A percentile compares a stretch with the other conserved stretches of the same genome.
These are phyloP conservation scores for Spodoptera littoralis DNA, from an alignment of 2,888 invertebrate species.

Conservation along the genomic window DNA sequence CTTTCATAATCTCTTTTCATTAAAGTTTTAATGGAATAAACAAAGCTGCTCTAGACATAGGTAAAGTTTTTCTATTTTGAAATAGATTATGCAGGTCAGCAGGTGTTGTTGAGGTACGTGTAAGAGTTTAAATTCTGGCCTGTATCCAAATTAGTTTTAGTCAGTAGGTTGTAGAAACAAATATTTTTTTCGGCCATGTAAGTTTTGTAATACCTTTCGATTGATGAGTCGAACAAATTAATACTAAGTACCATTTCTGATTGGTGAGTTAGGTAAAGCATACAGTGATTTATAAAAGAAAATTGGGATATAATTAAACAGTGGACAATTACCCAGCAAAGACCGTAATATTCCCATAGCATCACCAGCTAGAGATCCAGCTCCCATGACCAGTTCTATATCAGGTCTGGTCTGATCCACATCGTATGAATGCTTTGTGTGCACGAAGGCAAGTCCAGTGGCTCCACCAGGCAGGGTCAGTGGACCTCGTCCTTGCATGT, in stretches of 20 bases:
- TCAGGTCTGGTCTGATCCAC: conserved; percentile 93
- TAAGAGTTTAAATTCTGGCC: no score
- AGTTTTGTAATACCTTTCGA: no score
- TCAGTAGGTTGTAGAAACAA: no score
- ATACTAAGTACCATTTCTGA: no score
- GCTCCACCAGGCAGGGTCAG: conserved; percentile 94
- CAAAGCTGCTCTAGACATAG: conserved; percentile 16
- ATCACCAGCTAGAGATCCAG: conserved; percentile 93
- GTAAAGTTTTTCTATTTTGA: conserved; percentile 1
- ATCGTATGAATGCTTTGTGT: conserved; percentile 89
- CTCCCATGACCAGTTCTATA: conserved; percentile 94
- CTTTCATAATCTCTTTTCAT: conserved; percentile 25
- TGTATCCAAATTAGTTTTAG: no score
- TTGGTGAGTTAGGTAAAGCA: no score
- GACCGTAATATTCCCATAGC: conserved; percentile 90
- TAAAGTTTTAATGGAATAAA: conserved; percentile 34
- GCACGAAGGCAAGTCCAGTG: conserved; percentile 92
- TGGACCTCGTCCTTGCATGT: conserved; percentile 91
- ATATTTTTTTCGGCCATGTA: no score
- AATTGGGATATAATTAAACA: no score
- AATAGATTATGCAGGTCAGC: conserved; percentile 3
- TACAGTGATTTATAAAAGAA: no score
- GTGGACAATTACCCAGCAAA: conserved; percentile 85
- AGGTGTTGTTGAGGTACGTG: background rate
- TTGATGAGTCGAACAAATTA: no score